Conservation (phyloP, 2,888 invertebrate genomes). For the Scaptodrosophila latifasciaeformis region DNA sequence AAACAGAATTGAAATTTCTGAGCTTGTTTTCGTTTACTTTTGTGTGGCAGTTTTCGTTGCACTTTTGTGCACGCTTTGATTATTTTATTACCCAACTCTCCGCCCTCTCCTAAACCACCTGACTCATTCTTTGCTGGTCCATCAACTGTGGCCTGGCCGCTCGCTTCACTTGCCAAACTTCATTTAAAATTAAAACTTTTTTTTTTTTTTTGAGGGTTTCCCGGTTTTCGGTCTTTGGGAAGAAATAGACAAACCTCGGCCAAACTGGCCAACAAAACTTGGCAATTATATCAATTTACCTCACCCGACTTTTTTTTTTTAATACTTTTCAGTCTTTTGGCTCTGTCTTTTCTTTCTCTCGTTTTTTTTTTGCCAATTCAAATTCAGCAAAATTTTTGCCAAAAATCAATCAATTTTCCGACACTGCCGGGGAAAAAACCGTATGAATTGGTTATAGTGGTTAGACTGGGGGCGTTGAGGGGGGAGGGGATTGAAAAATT, state of each 20-base stretch:
- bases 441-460: too few relatives aligned
- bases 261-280: constrained; percentile 59
- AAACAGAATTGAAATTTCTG: too few relatives aligned
- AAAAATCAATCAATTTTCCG: constrained; percentile 57
- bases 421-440: constrained; percentile 33
- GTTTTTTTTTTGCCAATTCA: too few relatives aligned
- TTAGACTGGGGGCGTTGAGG: too few relatives aligned
- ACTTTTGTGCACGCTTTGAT: constrained; percentile 62
- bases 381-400: constrained; percentile 35
- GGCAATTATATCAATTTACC: constrained; percentile 64
- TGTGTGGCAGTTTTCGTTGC: constrained; percentile 58
- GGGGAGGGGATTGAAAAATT: too few relatives aligned
- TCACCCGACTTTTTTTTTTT: too few relatives aligned
- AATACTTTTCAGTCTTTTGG: too few relatives aligned
- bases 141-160: background rate
- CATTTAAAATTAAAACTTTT: constrained; percentile 63
- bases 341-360: too few relatives aligned
- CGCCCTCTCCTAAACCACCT: background rate
- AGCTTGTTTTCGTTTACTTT: too few relatives aligned
- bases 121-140: background rate
- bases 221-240: background rate
- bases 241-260: constrained; percentile 9
- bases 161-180: constrained; percentile 48
- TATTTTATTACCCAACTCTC: constrained; percentile 57
- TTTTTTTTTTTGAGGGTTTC: too few relatives aligned